Percentiles rank a stretch among this genome's conserved stretches.
Conservation (phyloP, 2,113 vertebrate species). For the Gallinago jamesoni region DNA sequence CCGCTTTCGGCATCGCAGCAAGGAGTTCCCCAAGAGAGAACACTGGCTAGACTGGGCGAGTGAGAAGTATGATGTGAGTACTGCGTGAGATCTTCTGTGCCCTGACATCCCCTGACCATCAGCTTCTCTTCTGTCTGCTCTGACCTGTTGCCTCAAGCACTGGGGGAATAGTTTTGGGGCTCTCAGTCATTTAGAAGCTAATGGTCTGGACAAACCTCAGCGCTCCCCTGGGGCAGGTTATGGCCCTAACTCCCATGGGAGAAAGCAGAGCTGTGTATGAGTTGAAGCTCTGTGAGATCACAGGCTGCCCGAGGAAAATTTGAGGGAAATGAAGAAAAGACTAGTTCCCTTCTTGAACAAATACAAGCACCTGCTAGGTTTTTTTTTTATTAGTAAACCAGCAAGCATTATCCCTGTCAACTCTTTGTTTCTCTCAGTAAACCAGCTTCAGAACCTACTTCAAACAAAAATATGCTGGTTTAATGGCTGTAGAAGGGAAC, state of each 20-base stretch:
- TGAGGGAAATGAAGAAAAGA: background rate
- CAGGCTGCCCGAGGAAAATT: background rate
- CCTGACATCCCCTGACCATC: background rate
- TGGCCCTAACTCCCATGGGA: background rate
- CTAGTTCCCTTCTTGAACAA: background rate
- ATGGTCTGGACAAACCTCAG: background rate
- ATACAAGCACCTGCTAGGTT: background rate
- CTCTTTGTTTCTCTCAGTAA: background rate
- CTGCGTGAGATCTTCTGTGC: background rate
- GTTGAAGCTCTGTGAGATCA: background rate
- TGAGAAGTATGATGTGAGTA: constrained; percentile 89
- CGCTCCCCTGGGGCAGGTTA: background rate
- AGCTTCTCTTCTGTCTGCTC: background rate
- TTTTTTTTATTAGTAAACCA: background rate
- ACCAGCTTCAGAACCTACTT: background rate
- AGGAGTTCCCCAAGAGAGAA: constrained; percentile 79
- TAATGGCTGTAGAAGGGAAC: background rate
- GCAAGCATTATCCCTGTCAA: background rate
- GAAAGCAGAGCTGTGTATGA: background rate
- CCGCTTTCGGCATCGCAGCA: constrained; percentile 85
- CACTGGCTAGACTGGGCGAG: constrained; percentile 98
- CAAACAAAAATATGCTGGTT: background rate
- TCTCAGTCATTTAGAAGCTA: background rate
- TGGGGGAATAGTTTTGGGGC: background rate
- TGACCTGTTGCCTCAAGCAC: background rate